Evolutionary conservation across 2,113 vertebrate genomes (phyloP).

Genomic region (Chaetura pelagica): DNA sequence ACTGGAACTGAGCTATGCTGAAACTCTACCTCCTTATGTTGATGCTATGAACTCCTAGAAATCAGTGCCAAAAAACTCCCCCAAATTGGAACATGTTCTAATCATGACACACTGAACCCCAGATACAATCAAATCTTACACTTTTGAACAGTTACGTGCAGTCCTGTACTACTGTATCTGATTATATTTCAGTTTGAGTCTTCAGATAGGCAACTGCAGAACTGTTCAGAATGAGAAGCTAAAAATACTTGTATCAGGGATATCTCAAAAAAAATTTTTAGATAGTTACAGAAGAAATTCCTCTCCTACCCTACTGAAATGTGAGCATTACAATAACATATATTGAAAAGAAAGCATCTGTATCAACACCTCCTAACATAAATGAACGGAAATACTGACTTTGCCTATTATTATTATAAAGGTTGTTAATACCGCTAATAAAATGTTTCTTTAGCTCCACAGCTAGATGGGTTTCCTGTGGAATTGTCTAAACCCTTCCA

Average conservation of each 20-base stretch:
- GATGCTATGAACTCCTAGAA: background rate
- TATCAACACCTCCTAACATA: constrained; percentile 46
- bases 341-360: constrained; percentile 39
- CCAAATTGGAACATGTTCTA: fast-evolving
- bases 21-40: background rate
- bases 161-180: background rate
- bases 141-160: background rate
- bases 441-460: constrained; percentile 60
- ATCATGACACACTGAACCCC: background rate
- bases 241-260: background rate
- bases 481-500: constrained; percentile 64
- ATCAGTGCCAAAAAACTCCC: background rate
- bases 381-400: constrained; percentile 41
- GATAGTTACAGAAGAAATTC: constrained; percentile 47
- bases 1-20: background rate
- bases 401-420: constrained; percentile 56
- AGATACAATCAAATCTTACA: background rate
- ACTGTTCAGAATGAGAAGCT: background rate
- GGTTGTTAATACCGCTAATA: constrained; percentile 63
- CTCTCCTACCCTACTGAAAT: constrained; percentile 36
- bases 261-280: background rate
- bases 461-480: constrained; percentile 70
- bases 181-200: background rate
- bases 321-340: constrained; percentile 38
- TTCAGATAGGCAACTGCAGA: background rate